Evolutionary conservation across 2,888 invertebrate genomes (phyloP).

Genomic region (Galeopsomyia nigrocyanea): DNA sequence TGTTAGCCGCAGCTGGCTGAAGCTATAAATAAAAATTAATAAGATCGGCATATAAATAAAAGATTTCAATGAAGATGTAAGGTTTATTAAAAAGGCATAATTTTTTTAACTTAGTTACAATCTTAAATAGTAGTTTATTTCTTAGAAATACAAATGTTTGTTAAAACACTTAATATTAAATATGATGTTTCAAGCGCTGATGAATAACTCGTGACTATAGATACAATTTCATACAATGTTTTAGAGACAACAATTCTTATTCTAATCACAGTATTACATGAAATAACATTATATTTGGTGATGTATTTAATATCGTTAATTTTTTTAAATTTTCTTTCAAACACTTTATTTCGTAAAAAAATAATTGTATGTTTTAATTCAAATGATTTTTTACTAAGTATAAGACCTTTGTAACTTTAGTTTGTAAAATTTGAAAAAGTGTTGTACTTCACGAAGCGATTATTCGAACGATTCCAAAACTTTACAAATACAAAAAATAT

Average conservation of each 20-base stretch:
- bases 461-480: slow-evolving; percentile 33
- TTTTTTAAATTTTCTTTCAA: slow-evolving; percentile 8
- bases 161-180: slow-evolving; percentile 28
- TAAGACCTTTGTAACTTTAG: no score
- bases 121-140: slow-evolving; percentile 40
- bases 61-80: no score
- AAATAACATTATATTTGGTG: slow-evolving; percentile 42
- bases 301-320: slow-evolving; percentile 23
- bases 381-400: no score
- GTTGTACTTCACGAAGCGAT: neutral
- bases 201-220: slow-evolving; percentile 15
- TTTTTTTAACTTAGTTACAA: neutral
- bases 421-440: no score
- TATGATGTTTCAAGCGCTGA: slow-evolving; percentile 19
- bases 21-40: no score
- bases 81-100: no score
- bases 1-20: no score
- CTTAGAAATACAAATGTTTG: slow-evolving; percentile 35
- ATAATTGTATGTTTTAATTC: neutral
- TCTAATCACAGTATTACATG: slow-evolving; percentile 23
- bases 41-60: no score
- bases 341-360: slow-evolving; percentile 2
- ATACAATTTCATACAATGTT: slow-evolving; percentile 36
- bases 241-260: slow-evolving; percentile 37
- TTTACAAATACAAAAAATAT: slow-evolving; percentile 40